A percentile compares a stretch with the other conserved stretches of the same genome.
Conservation (phyloP, 2,888 invertebrate genomes). For the Teleogryllus oceanicus region DNA sequence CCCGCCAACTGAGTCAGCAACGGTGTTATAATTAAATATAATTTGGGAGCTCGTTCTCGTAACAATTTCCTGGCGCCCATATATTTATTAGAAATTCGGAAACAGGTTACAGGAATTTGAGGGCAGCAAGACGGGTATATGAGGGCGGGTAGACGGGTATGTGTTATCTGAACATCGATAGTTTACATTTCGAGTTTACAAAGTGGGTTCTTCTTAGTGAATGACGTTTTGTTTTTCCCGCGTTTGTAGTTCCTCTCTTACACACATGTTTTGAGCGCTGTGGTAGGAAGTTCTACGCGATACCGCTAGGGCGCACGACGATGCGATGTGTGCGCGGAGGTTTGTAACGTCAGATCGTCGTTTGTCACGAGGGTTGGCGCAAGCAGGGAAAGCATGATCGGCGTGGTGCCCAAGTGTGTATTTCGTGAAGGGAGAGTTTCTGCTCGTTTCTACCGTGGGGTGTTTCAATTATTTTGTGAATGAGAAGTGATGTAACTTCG, state of each 20-base stretch:
- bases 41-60: no score
- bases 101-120: no score
- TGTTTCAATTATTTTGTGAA: not conserved
- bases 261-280: not conserved
- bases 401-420: not conserved
- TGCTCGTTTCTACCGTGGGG: no score
- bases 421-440: not conserved
- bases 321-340: not conserved
- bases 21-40: no score
- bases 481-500: not conserved
- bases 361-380: not conserved
- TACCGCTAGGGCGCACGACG: not conserved
- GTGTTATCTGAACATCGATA: no score
- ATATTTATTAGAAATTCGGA: no score
- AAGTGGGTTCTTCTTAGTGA: no score
- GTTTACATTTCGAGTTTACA: no score
- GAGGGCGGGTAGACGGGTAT: no score
- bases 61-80: no score
- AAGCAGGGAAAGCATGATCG: not conserved
- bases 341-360: not conserved
- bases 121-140: no score
- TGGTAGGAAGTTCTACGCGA: not conserved
- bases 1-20: no score
- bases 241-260: not conserved
- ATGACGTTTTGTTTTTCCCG: not conserved